These are phyloP conservation scores for Novumbra hubbsi DNA, from an alignment of 2,797 vertebrate genomes.

Conservation along the genomic window DNA sequence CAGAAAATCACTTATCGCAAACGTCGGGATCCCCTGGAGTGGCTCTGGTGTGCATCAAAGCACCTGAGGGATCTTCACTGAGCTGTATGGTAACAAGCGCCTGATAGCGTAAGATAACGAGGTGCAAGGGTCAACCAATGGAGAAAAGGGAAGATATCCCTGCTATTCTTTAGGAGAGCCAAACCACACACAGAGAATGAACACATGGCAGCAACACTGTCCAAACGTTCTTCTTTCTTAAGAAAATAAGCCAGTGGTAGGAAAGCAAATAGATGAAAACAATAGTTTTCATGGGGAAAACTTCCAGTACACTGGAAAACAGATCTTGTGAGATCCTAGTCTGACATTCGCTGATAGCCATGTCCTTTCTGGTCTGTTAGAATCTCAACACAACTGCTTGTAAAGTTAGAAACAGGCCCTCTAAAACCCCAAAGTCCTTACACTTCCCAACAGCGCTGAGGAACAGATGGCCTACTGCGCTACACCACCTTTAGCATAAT, in stretches of 20 bases:
- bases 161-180: no score
- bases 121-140: not conserved
- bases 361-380: not conserved
- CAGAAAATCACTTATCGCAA: not conserved
- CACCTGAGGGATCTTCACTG: not conserved
- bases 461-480: not conserved
- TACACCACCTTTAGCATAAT: not conserved
- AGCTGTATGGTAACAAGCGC: not conserved
- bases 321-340: constrained; percentile 4
- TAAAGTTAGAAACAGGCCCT: not conserved
- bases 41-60: not conserved
- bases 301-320: constrained; percentile 1
- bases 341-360: not conserved
- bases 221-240: constrained; percentile 8
- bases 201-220: constrained; percentile 21
- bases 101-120: not conserved
- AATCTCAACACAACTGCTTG: not conserved
- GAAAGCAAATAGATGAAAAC: constrained; percentile 17
- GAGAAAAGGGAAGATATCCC: not conserved
- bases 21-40: not conserved
- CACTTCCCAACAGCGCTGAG: not conserved
- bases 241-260: constrained; percentile 1
- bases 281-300: constrained; percentile 2
- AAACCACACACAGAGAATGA: not conserved
- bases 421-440: not conserved